Base-by-base conservation (phyloP, 2,797 vertebrate genomes). In the Calcarius lapponicus region DNA sequence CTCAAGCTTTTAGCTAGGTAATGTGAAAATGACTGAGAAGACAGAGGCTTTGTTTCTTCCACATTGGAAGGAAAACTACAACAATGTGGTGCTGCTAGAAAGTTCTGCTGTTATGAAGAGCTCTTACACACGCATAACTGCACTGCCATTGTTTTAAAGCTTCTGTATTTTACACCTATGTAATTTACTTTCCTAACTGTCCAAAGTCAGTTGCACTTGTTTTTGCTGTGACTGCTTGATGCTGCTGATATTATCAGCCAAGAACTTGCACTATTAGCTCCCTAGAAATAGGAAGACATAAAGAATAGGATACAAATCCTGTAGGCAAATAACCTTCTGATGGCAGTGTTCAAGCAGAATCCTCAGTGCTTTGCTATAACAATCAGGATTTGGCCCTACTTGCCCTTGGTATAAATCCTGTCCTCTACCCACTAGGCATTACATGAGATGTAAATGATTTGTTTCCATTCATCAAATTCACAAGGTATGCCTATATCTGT, bases 401-500 rank as follows among this genome's bases (percentile, higher is more conserved):
- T 56, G 70, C 21, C 80, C 56, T 81, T 92, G 50, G 26, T 92
- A 48, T 78, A 53, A 79, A 56, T 83, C 56, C 82, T 92, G 53
- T 87, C 53, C 56, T 94, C 43, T 86, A 58, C 48, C 57, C 51
- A 67, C 60, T 80, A 47, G 79, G 67, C 86, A 53, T 88, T 93
- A 73, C 62, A 69, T 92, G 85, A 62, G 45, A 56, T 57, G 88
- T 69, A 92, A 92, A 91, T 92, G 24, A 74, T 69, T 92, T 95
- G 57, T 94, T 94, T 94, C 94, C 75, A 82, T 83, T 89, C 79
- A 91, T 87, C 85, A 82, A 67, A 79, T 64, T 94, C 62, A 80
- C 32, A 69, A 91, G 78, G 78, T 93, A 80, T 93, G 66, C 25
- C 34, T 91, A 5, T 78, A 87, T 93, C 71, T 90, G 72, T 67